A percentile compares a stretch with the other conserved stretches of the same genome.
These are phyloP conservation scores for Caretta caretta DNA, from an alignment of 2,113 vertebrate species.

Conservation along the genomic window DNA sequence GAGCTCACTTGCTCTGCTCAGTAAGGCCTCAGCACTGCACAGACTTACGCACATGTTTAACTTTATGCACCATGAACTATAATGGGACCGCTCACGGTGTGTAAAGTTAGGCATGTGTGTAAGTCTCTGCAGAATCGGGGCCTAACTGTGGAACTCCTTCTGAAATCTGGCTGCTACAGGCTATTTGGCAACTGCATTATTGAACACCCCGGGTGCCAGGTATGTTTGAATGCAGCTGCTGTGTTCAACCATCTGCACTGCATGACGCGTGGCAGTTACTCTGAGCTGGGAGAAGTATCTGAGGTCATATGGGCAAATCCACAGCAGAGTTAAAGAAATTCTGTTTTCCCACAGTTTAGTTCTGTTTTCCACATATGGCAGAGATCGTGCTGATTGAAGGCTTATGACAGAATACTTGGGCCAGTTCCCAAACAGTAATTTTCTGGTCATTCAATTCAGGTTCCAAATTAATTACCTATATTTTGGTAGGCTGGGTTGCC, in stretches of 20 bases:
- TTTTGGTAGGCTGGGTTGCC: neutral
- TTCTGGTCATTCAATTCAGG: slow-evolving; percentile 13
- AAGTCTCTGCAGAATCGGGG: neutral
- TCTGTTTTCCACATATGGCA: neutral
- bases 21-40: neutral
- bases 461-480: neutral
- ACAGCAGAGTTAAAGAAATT: neutral
- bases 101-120: neutral
- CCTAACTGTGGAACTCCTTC: neutral
- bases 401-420: neutral
- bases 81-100: neutral
- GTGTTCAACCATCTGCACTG: neutral
- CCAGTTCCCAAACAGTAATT: neutral
- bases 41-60: neutral
- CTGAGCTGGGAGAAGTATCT: neutral
- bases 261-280: neutral
- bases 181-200: neutral
- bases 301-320: slow-evolving; percentile 6
- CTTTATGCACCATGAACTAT: neutral
- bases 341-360: neutral
- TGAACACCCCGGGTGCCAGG: neutral
- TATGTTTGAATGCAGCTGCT: neutral
- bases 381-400: neutral
- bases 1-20: neutral
- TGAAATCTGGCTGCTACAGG: neutral